A percentile compares a stretch with the other conserved stretches of the same genome.
These are phyloP conservation scores for Hypselothyrea guttata DNA, from an alignment of 2,888 invertebrate genomes.

Conservation along the genomic window DNA sequence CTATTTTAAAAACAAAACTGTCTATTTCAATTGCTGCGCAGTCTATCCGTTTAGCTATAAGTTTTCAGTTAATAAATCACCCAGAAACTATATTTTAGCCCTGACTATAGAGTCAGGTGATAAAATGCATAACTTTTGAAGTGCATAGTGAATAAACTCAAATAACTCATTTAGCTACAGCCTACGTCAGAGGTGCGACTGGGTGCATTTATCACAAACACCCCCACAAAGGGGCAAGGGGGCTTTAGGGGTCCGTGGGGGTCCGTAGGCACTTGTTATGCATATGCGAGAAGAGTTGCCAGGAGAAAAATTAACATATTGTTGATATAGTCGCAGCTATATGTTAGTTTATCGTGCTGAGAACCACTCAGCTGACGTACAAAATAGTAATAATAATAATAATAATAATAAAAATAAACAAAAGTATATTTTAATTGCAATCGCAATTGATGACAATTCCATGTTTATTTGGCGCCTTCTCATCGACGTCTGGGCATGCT, in stretches of 20 bases:
- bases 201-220: constrained; percentile 26
- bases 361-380: constrained; percentile 25
- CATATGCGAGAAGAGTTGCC: constrained; percentile 21
- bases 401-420: constrained; percentile 21
- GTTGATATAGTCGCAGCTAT: constrained; percentile 17
- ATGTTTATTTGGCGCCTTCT: constrained; percentile 55
- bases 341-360: constrained; percentile 1
- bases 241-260: not conserved
- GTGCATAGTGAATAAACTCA: constrained; percentile 26
- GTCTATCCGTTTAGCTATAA: too few species aligned
- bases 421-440: constrained; percentile 56
- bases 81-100: constrained; percentile 3
- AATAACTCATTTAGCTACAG: constrained; percentile 34
- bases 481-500: constrained; percentile 36
- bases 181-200: constrained; percentile 25
- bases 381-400: constrained; percentile 22
- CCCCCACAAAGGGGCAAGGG: constrained; percentile 3
- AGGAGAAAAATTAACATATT: constrained; percentile 49
- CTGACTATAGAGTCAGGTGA: constrained; percentile 20
- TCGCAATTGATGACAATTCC: constrained; percentile 55
- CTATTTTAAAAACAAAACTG: too few species aligned
- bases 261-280: constrained; percentile 36
- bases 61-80: too few species aligned
- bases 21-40: too few species aligned
- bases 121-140: constrained; percentile 21